phyloP scores from a whole-genome alignment of 2,888 invertebrate genomes.

The Athetis lepigone region DNA sequence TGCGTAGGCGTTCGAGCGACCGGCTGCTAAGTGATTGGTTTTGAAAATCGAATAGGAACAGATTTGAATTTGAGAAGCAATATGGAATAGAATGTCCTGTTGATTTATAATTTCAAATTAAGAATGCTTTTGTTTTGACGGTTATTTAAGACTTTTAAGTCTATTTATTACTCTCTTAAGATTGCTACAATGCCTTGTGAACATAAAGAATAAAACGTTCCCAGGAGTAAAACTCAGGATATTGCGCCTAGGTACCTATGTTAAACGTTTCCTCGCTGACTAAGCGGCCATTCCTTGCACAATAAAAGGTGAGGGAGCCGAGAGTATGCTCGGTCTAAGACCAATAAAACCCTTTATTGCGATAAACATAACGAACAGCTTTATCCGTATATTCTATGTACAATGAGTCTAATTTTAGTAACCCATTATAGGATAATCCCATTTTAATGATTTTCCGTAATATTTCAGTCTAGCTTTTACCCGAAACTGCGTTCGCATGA shows the following conservation, averaged over 20 bases:
- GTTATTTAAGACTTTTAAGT: neutral
- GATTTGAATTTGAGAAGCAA: conserved; percentile 20
- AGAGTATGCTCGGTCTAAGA: conserved; percentile 6
- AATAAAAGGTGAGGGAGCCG: conserved; percentile 3
- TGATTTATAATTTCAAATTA: conserved; percentile 5
- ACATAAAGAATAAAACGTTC: conserved; percentile 10
- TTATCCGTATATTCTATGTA: conserved; percentile 11
- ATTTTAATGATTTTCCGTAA: conserved; percentile 4
- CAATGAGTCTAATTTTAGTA: conserved; percentile 19
- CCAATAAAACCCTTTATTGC: conserved; percentile 21
- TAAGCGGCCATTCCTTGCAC: conserved; percentile 3
- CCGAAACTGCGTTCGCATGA: neutral
- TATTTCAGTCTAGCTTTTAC: neutral
- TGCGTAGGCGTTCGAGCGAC: conserved; percentile 35
- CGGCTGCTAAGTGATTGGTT: conserved; percentile 47
- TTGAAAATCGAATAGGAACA: conserved; percentile 46
- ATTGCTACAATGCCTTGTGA: neutral
- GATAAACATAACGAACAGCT: conserved; percentile 2
- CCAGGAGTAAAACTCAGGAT: conserved; percentile 9
- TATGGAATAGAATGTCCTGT: neutral
- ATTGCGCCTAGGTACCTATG: neutral
- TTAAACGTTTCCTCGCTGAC: conserved; percentile 17
- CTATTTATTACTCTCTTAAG: neutral
- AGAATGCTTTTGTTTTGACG: conserved; percentile 2
- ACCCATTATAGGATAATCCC: conserved; percentile 1